These are phyloP conservation scores for Galeopsomyia nigrocyanea DNA, from an alignment of 2,888 invertebrate species.

Conservation along the genomic window DNA sequence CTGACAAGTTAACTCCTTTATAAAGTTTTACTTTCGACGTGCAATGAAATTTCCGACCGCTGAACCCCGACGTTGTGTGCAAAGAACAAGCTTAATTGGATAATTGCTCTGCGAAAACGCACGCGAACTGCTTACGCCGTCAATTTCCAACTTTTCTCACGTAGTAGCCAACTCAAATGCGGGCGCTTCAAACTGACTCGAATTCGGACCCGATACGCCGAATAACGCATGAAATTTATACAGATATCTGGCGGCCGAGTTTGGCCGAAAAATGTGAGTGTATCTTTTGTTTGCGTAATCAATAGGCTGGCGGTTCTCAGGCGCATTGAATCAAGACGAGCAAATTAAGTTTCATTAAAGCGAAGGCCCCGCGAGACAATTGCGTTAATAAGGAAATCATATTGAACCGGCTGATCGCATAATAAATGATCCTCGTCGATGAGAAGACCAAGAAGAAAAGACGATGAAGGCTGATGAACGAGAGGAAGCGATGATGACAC, in stretches of 20 bases:
- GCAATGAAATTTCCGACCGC: no score
- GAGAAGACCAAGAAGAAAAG: neutral
- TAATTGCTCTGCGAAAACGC: conserved; percentile 5
- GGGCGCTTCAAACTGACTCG: conserved; percentile 3
- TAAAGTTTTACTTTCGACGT: no score
- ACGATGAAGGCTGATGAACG: conserved; percentile 26
- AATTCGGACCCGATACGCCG: neutral
- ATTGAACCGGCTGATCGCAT: conserved; percentile 22
- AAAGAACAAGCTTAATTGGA: conserved; percentile 11
- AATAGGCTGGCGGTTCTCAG: conserved; percentile 1
- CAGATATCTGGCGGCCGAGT: no score
- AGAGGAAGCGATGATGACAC: conserved; percentile 36
- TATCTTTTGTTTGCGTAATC: neutral
- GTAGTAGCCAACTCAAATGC: conserved; percentile 5
- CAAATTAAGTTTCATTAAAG: conserved; percentile 27
- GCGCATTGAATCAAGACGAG: conserved; percentile 5
- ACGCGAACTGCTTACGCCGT: neutral
- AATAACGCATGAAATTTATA: no score
- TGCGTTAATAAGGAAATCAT: conserved; percentile 41
- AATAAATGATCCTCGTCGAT: conserved; percentile 9
- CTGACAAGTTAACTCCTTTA: no score
- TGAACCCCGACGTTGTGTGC: no score
- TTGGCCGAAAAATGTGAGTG: no score
- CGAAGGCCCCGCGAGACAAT: conserved; percentile 16
- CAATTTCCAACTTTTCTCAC: neutral